Conservation (phyloP, 2,113 vertebrate genomes). For the Eretmochelys imbricata region DNA sequence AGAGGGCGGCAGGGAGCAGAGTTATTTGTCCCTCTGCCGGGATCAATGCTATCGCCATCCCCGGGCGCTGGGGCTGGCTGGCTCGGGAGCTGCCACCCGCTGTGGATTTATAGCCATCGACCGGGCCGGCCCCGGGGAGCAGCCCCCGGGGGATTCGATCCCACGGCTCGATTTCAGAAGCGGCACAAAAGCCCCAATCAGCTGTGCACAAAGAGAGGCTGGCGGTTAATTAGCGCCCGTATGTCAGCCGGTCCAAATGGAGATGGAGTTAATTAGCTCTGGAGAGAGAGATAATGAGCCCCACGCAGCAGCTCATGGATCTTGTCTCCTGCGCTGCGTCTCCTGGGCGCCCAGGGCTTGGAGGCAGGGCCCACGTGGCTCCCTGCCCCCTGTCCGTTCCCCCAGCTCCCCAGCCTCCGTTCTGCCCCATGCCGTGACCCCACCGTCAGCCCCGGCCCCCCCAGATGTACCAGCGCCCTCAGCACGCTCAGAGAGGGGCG, state of each 20-base stretch:
- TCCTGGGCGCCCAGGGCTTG: background rate
- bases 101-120: conserved; percentile 18
- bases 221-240: conserved; percentile 50
- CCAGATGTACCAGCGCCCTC: background rate
- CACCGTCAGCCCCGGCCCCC: too few species aligned
- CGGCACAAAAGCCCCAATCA: background rate
- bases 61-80: background rate
- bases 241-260: conserved; percentile 10
- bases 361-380: background rate
- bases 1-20: background rate
- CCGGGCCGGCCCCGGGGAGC: background rate
- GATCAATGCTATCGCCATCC: background rate
- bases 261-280: conserved; percentile 76
- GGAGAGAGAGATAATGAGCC: conserved; percentile 77
- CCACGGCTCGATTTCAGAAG: background rate
- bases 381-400: background rate
- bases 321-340: background rate
- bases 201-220: background rate
- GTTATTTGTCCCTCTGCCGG: background rate
- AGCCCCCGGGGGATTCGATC: background rate
- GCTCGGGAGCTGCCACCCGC: background rate
- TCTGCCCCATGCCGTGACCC: rapidly evolving
- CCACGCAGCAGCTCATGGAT: conserved; percentile 44
- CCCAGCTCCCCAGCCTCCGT: rapidly evolving
- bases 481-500: too few species aligned